A percentile compares a stretch with the other conserved stretches of the same genome.
Conservation (phyloP, 2,888 invertebrate genomes). For the Xylocampa areola region DNA sequence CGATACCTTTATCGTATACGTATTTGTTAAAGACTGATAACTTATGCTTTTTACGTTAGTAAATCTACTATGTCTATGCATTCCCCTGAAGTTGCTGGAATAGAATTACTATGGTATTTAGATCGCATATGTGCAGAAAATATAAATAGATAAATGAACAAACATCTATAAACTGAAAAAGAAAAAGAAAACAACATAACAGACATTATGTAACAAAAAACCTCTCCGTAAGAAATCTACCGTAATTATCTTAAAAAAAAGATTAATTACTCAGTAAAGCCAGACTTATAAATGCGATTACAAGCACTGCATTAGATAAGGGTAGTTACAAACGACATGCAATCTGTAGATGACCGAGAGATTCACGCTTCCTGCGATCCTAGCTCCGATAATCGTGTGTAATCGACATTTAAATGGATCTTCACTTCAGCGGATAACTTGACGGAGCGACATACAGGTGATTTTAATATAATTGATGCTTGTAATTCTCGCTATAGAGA, state of each 20-base stretch:
- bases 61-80: no score
- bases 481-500: no score
- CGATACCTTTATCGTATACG: no score
- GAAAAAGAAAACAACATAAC: not conserved
- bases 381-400: slow-evolving; percentile 11
- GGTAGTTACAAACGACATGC: slow-evolving; percentile 16
- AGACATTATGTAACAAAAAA: not conserved
- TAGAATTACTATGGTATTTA: no score
- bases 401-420: slow-evolving; percentile 30
- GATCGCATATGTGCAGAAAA: no score
- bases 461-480: slow-evolving; percentile 5
- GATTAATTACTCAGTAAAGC: slow-evolving; percentile 24
- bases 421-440: slow-evolving; percentile 8
- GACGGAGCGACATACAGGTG: not conserved
- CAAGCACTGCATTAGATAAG: slow-evolving; percentile 12
- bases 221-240: not conserved
- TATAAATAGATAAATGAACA: no score
- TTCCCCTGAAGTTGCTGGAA: no score
- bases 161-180: no score
- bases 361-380: slow-evolving; percentile 32
- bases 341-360: slow-evolving; percentile 17
- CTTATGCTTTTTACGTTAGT: no score
- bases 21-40: no score
- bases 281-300: slow-evolving; percentile 25
- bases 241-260: slow-evolving; percentile 8